Evolutionary conservation across 2,797 vertebrate genomes (phyloP).

Genomic region (Sebastes flavidus): DNA sequence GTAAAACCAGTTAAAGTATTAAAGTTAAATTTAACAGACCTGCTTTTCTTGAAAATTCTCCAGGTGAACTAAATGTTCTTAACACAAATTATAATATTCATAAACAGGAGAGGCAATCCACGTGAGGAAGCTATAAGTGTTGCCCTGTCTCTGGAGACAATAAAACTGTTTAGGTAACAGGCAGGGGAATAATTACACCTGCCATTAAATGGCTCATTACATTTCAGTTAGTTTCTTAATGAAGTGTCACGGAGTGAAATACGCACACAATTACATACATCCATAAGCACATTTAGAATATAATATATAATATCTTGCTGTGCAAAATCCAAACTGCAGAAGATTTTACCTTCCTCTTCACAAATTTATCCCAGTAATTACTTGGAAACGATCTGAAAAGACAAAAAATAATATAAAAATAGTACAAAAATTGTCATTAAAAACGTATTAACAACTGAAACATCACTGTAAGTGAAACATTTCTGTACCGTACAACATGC

Average conservation of each 20-base stretch:
- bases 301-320: background rate
- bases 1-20: background rate
- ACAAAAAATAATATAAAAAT: conserved; percentile 4
- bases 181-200: conserved; percentile 48
- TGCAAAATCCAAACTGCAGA: background rate
- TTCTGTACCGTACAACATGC: background rate
- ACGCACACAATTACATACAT: conserved; percentile 17
- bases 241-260: conserved; percentile 35
- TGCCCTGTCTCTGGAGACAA: conserved; percentile 20
- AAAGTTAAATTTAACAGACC: background rate
- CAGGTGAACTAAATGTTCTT: background rate
- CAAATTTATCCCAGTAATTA: conserved; percentile 87
- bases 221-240: conserved; percentile 43
- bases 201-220: conserved; percentile 56
- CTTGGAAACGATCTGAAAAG: conserved; percentile 82
- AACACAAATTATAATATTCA: background rate
- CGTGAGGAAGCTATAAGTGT: background rate
- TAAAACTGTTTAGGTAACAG: conserved; percentile 19
- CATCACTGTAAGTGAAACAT: background rate
- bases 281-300: conserved; percentile 4
- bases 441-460: background rate
- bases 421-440: background rate
- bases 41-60: background rate
- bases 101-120: background rate
- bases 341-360: conserved; percentile 82